Percentiles rank a stretch among this genome's conserved stretches.
These are phyloP conservation scores for Scomber japonicus DNA, from an alignment of 2,113 vertebrate species.

Conservation along the genomic window DNA sequence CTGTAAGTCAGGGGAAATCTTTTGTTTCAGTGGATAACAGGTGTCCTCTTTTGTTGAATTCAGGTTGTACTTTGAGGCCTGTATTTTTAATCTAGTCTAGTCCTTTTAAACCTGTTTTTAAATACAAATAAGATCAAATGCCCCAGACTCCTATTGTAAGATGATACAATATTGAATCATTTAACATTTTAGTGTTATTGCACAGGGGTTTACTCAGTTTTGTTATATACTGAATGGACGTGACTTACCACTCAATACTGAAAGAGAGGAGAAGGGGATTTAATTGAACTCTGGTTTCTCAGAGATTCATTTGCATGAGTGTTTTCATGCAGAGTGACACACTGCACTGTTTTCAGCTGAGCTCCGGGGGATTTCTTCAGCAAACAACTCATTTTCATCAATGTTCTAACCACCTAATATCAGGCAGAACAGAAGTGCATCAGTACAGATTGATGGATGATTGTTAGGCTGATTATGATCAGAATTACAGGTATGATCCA, in stretches of 20 bases:
- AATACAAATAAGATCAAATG: no score
- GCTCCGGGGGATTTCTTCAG: conserved; percentile 13
- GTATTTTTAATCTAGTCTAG: no score
- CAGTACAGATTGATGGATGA: conserved; percentile 49
- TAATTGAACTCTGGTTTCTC: conserved; percentile 55
- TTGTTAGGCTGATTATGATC: conserved; percentile 60
- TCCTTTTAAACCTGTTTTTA: no score
- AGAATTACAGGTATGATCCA: conserved; percentile 46
- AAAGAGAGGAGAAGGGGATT: conserved; percentile 28
- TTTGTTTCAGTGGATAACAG: no score
- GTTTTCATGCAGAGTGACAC: conserved; percentile 31
- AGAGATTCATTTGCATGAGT: conserved; percentile 49
- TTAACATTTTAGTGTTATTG: no score
- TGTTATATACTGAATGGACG: conserved; percentile 22
- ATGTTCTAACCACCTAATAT: not conserved
- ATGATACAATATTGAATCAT: no score
- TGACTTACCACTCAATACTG: conserved; percentile 17
- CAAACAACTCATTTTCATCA: conserved; percentile 26
- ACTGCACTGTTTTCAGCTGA: not conserved
- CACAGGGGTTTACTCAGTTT: no score
- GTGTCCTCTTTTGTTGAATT: no score
- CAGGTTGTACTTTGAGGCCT: no score
- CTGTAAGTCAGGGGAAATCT: no score
- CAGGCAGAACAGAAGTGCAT: conserved; percentile 16
- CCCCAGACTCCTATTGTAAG: no score